A percentile compares a stretch with the other conserved stretches of the same genome.
Evolutionary conservation across 2,113 vertebrate genomes (phyloP).

Genomic region (Mus spicilegus): DNA sequence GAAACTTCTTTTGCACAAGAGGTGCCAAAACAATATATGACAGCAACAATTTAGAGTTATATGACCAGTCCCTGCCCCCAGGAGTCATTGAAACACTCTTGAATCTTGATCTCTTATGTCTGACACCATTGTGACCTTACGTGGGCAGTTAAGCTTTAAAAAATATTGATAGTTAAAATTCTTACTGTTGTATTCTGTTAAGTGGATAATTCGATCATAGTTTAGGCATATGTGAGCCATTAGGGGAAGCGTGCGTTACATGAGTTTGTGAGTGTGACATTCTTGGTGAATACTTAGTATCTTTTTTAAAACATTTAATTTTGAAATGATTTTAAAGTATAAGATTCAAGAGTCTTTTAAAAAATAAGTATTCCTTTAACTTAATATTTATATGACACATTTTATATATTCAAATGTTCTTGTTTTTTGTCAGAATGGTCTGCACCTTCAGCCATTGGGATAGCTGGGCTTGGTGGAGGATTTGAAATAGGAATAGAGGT

Average conservation of each 20-base stretch:
- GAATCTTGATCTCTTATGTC: not conserved
- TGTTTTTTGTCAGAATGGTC: slow-evolving; percentile 92
- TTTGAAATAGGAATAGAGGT: slow-evolving; percentile 99
- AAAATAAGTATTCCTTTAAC: slow-evolving; percentile 1
- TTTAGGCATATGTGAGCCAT: not conserved
- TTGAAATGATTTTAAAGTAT: slow-evolving; percentile 8
- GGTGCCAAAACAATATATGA: not conserved
- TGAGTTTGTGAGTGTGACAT: not conserved
- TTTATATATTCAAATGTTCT: not conserved
- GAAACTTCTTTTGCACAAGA: not conserved
- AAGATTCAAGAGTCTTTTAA: not conserved
- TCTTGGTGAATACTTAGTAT: not conserved
- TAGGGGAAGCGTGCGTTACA: not conserved
- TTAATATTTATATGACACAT: not conserved
- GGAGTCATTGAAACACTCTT: not conserved
- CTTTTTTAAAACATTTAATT: not conserved
- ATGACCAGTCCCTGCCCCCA: not conserved
- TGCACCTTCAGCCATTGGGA: slow-evolving; percentile 97
- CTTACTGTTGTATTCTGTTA: not conserved
- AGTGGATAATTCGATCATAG: not conserved
- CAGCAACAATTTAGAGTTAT: not conserved
- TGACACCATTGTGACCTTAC: not conserved
- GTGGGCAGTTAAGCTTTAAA: not conserved
- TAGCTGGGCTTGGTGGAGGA: slow-evolving; percentile 97
- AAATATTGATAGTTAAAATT: not conserved